Base-by-base conservation (phyloP, 2,888 invertebrate species). In the Agrotis puta region DNA sequence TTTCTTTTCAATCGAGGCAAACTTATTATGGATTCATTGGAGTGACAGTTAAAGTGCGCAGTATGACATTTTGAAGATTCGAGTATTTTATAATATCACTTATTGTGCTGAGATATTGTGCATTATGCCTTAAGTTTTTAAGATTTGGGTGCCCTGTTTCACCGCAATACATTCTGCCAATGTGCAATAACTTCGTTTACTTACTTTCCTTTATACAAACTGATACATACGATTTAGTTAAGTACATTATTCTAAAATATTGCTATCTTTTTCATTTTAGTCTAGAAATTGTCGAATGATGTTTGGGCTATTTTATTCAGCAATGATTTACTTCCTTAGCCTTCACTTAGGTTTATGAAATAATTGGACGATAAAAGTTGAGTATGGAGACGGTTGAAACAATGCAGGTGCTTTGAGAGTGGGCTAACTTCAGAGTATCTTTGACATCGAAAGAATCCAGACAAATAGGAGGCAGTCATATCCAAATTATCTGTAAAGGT, bases 201-300 rank as follows among this genome's bases (percentile, higher is more conserved):
- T 92, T 92, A 93, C 90, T 91, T 92, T 90, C 89, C 90, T 93
- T 94, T 94, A 95, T 94, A 95, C 93, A 95, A 95, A 95, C 95
- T 94, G 95, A 95, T 95, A 95, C 91, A 92, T 94, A 94, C 92
- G 91, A 94, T 94, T 94, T 94, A 93, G 93, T 93, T 94, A 39
- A 39, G 39, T 39, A 95, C 91, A 94, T 94, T 95, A 96, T 85
- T 94, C 96, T 96, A 95, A 94, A 94, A 94, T 96, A 96, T 95
- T 96, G 96, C 96, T 96, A 95, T 96, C 94, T 92, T 95, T 93
- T 96, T 94, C 95, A 93, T 92, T 94, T 95, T 94, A 95, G 95
- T 95, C 96, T 95, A 96, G 94, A 95, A 94, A 91, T 91, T 91
- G 92, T 92, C 92, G 91, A 94, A 93, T 91, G 93, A 92, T 91